Evolutionary conservation across 1,140 invertebrate genomes (phyloP).

Genomic region (Drosophila aff.): DNA sequence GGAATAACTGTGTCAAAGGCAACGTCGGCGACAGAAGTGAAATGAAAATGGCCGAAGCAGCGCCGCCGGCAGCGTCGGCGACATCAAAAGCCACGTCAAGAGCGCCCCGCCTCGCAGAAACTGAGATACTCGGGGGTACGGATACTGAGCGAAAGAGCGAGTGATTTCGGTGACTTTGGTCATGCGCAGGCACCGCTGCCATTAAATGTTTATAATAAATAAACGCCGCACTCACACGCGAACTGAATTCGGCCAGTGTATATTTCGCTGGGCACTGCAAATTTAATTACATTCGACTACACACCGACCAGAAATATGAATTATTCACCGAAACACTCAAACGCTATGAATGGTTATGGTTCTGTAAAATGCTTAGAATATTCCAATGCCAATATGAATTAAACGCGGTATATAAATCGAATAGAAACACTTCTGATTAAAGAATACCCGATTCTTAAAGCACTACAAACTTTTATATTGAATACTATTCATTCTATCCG

Average conservation of each 20-base stretch:
- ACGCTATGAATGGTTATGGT: not conserved
- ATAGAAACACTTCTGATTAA: too few relatives aligned
- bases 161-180: slow-evolving; percentile 17
- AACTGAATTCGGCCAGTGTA: slow-evolving; percentile 10
- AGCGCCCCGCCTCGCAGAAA: slow-evolving; percentile 10
- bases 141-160: slow-evolving; percentile 31
- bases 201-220: slow-evolving; percentile 49
- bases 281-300: not conserved
- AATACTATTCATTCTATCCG: not conserved
- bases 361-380: not conserved
- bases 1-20: slow-evolving; percentile 75
- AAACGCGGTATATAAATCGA: not conserved
- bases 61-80: slow-evolving; percentile 52
- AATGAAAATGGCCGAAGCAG: slow-evolving; percentile 73
- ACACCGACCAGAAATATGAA: slow-evolving; percentile 1
- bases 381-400: not conserved
- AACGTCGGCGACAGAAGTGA: slow-evolving; percentile 64
- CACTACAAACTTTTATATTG: not conserved
- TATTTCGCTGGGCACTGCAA: slow-evolving; percentile 2
- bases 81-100: slow-evolving; percentile 50
- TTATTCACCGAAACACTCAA: slow-evolving; percentile 2
- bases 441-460: not conserved
- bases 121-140: not conserved
- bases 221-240: slow-evolving; percentile 27
- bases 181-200: slow-evolving; percentile 49